Percentiles rank a stretch among this genome's conserved stretches.
Conservation (phyloP, 2,888 invertebrate genomes). For the Lasioglossum vierecki region DNA sequence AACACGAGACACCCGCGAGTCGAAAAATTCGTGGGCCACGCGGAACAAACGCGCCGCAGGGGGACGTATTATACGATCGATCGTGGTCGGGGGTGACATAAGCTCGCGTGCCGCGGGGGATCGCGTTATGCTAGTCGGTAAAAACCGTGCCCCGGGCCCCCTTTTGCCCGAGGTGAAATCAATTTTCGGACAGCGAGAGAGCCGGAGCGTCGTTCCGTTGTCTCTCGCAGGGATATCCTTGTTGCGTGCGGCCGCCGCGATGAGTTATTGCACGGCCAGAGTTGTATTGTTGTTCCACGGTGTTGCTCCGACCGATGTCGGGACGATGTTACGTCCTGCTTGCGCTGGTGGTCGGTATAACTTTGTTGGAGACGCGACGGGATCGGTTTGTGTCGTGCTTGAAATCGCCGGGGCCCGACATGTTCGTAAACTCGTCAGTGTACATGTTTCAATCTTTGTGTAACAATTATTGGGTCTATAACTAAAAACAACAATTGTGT, state of each 20-base stretch:
- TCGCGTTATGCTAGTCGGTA: constrained; percentile 30
- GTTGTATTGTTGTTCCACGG: constrained; percentile 52
- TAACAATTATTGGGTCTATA: not conserved
- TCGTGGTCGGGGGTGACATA: constrained; percentile 20
- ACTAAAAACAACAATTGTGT: too few relatives aligned
- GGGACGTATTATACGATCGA: constrained; percentile 57
- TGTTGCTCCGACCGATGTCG: constrained; percentile 53
- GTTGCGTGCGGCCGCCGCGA: constrained; percentile 45
- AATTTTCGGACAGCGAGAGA: constrained; percentile 41
- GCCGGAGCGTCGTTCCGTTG: not conserved
- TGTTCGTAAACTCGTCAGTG: not conserved
- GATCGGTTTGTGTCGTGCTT: not conserved
- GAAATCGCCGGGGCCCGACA: not conserved
- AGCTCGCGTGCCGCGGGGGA: constrained; percentile 49
- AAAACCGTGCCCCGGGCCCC: constrained; percentile 29
- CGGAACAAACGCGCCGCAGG: constrained; percentile 60
- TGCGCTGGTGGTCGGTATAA: constrained; percentile 49
- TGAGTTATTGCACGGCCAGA: constrained; percentile 40
- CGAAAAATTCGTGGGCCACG: constrained; percentile 63
- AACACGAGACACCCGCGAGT: constrained; percentile 18
- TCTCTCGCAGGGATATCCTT: not conserved
- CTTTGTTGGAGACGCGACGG: constrained; percentile 22
- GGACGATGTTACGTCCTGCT: constrained; percentile 49
- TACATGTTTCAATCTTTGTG: not conserved
- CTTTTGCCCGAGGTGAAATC: constrained; percentile 46